A percentile compares a stretch with the other conserved stretches of the same genome.
These are phyloP conservation scores for Dallia pectoralis DNA, from an alignment of 2,797 vertebrate genomes.

Conservation along the genomic window DNA sequence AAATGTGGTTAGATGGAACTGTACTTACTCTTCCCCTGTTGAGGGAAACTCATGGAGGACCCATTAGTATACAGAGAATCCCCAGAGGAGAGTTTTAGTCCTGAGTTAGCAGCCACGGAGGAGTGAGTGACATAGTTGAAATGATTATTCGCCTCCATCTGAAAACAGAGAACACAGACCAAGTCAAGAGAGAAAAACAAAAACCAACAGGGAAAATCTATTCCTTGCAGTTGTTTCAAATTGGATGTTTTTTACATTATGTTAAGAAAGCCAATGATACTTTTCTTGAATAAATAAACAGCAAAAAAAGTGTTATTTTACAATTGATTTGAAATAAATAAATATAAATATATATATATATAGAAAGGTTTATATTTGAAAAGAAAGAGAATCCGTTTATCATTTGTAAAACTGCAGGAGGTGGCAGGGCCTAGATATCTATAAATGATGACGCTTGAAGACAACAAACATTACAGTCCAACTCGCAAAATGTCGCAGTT, in stretches of 20 bases:
- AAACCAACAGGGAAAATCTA: not conserved
- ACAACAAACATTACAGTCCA: conserved; percentile 47
- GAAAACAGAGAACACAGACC: conserved; percentile 14
- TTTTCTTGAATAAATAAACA: not conserved
- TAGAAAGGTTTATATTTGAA: too few relatives aligned
- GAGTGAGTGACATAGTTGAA: conserved; percentile 90
- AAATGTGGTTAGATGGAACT: not conserved
- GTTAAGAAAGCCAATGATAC: not conserved
- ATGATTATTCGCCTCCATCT: conserved; percentile 98
- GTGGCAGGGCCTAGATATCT: not conserved
- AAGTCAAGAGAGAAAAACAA: not conserved
- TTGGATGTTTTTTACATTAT: not conserved
- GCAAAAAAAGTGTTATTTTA: not conserved
- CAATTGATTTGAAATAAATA: not conserved
- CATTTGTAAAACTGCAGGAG: not conserved
- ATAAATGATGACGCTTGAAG: conserved; percentile 30
- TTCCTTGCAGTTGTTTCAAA: not conserved
- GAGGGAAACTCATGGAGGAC: conserved; percentile 89
- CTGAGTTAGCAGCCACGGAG: conserved; percentile 87
- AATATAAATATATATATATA: too few relatives aligned
- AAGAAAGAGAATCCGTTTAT: not conserved
- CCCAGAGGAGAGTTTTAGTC: conserved; percentile 94
- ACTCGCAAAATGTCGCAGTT: conserved; percentile 59
- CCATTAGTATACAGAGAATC: conserved; percentile 90
- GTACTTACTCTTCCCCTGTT: conserved; percentile 91